These are phyloP conservation scores for Tragelaphus oryx DNA, from an alignment of 2,797 vertebrate genomes.

Conservation along the genomic window DNA sequence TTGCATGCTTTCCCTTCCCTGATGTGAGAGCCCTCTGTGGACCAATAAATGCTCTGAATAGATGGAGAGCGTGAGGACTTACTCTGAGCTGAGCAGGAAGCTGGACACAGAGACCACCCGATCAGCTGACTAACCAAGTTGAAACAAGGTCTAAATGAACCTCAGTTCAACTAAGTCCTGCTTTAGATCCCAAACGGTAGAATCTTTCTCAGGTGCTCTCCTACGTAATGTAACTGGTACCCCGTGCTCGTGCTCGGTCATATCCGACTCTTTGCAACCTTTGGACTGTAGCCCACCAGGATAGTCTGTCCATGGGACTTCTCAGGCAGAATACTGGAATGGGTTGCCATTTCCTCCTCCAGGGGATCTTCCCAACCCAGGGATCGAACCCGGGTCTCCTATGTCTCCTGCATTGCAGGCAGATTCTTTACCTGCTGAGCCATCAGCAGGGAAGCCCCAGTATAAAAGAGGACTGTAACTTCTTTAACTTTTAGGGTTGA, in stretches of 20 bases:
- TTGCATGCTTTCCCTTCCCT: background rate
- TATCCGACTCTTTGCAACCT: background rate
- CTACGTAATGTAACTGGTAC: background rate
- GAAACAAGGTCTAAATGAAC: slow-evolving; percentile 26
- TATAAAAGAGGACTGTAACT: background rate
- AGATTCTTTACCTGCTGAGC: background rate
- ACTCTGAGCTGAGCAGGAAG: background rate
- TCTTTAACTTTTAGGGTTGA: background rate
- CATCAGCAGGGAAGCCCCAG: background rate
- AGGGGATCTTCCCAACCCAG: background rate
- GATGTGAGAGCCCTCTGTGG: background rate
- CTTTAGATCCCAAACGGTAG: slow-evolving; percentile 1
- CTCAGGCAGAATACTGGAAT: background rate
- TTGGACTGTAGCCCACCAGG: background rate
- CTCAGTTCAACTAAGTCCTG: background rate
- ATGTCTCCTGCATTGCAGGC: background rate
- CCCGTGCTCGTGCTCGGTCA: fast-evolving
- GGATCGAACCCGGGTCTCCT: background rate
- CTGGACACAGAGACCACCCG: background rate
- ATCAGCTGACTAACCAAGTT: slow-evolving; percentile 14
- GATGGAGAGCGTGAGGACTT: background rate
- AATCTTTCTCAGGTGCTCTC: background rate
- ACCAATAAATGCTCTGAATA: background rate
- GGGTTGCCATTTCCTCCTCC: background rate
- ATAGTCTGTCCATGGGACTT: background rate